Conservation (phyloP, 30 jellyfish, hydroid and myxozoan species). For the Chrysaora quinquecirrha region DNA sequence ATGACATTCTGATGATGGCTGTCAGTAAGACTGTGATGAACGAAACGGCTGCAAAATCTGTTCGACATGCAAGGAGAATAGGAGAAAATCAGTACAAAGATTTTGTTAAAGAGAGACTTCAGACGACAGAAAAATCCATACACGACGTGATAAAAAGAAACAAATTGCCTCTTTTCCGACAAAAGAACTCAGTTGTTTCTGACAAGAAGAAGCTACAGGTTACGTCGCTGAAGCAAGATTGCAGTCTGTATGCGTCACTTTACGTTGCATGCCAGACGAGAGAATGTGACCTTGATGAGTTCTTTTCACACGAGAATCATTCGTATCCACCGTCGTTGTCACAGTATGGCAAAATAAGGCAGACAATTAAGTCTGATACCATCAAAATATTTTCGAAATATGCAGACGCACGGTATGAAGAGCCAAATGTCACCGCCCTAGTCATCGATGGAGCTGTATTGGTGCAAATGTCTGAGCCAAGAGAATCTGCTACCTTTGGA, state of each 20-base stretch:
- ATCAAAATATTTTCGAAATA: constrained; percentile 13
- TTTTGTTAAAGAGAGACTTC: constrained; percentile 20
- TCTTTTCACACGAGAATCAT: constrained; percentile 56
- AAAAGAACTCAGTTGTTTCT: constrained; percentile 11
- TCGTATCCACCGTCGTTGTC: constrained; percentile 39
- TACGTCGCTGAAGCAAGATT: constrained; percentile 44
- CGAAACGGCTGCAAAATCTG: constrained; percentile 12
- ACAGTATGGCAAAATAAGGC: constrained; percentile 25
- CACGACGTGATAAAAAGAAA: constrained; percentile 36
- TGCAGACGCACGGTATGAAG: constrained; percentile 23
- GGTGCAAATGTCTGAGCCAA: constrained; percentile 29
- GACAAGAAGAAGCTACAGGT: not conserved
- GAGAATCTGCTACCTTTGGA: constrained; percentile 28
- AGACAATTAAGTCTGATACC: constrained; percentile 13
- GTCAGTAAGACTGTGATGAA: constrained; percentile 8
- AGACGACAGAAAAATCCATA: constrained; percentile 14
- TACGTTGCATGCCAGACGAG: constrained; percentile 47
- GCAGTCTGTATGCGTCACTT: constrained; percentile 9
- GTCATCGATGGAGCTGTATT: constrained; percentile 58
- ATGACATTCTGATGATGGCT: constrained; percentile 1
- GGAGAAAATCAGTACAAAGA: constrained; percentile 28
- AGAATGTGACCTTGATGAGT: constrained; percentile 21
- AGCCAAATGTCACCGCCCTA: constrained; percentile 28
- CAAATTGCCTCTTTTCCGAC: constrained; percentile 39
- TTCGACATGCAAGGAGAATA: not conserved